These are phyloP conservation scores for Neria commutata DNA, from an alignment of 2,888 invertebrate genomes.

Conservation along the genomic window DNA sequence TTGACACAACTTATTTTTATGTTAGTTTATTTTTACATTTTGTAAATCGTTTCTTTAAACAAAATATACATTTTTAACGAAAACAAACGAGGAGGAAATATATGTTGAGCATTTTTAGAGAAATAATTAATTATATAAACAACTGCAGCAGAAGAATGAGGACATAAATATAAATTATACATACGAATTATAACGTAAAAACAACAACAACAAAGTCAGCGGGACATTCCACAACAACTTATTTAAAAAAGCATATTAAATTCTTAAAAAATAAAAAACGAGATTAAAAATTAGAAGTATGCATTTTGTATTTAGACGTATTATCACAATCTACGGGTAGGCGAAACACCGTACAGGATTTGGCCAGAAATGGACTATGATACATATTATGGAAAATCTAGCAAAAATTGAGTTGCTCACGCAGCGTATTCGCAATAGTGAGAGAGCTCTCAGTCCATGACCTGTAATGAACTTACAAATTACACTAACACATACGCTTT, in stretches of 20 bases:
- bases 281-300: conserved; percentile 5
- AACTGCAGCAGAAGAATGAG: neutral
- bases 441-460: too few species aligned
- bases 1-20: neutral
- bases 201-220: conserved; percentile 16
- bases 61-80: conserved; percentile 27
- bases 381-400: too few species aligned
- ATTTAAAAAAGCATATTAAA: conserved; percentile 24
- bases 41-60: conserved; percentile 21
- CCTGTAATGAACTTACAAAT: too few species aligned
- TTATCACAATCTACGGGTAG: too few species aligned
- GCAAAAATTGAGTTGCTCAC: too few species aligned
- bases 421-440: too few species aligned
- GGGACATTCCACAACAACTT: conserved; percentile 46
- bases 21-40: conserved; percentile 11
- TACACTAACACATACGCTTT: too few species aligned
- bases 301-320: conserved; percentile 16
- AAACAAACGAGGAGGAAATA: conserved; percentile 8
- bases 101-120: neutral
- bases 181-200: conserved; percentile 20
- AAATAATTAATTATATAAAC: conserved; percentile 13
- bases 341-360: too few species aligned
- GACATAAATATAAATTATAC: conserved; percentile 19
- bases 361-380: too few species aligned
- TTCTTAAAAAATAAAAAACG: conserved; percentile 33